phyloP scores from a whole-genome alignment of 2,797 vertebrate species.

The Orestias chungarensis region DNA sequence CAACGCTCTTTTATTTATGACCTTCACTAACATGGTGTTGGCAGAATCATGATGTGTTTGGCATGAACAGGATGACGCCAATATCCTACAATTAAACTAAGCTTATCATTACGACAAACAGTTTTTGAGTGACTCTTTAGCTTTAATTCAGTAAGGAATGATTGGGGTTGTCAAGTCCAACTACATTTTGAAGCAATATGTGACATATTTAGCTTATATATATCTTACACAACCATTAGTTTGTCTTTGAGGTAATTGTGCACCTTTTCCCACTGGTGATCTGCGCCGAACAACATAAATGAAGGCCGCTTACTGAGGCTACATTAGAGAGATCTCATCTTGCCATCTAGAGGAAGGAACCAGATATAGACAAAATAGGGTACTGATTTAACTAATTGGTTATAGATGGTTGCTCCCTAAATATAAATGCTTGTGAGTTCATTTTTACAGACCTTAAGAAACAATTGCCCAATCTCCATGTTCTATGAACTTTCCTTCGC shows the following conservation, averaged over 20 bases:
- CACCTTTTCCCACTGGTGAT: not conserved
- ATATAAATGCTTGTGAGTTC: not conserved
- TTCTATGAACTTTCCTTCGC: not conserved
- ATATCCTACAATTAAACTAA: not conserved
- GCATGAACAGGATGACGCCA: not conserved
- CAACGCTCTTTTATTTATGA: not conserved
- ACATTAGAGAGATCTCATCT: not conserved
- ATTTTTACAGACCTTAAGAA: constrained; percentile 7
- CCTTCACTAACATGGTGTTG: too few relatives aligned
- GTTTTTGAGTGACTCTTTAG: not conserved
- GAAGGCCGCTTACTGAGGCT: not conserved
- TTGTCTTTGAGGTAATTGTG: not conserved
- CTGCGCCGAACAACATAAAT: not conserved
- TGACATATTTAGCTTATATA: not conserved
- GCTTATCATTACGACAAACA: not conserved
- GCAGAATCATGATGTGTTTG: not conserved
- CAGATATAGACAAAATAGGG: not conserved
- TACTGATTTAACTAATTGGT: not conserved
- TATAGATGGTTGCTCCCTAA: not conserved
- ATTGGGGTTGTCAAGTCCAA: not conserved
- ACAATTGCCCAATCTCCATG: not conserved
- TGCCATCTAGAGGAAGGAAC: not conserved
- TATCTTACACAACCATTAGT: not conserved
- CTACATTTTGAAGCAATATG: not conserved
- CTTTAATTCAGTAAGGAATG: not conserved